Conservation (phyloP, 2,113 vertebrate genomes). For the Tetrao urogallus region DNA sequence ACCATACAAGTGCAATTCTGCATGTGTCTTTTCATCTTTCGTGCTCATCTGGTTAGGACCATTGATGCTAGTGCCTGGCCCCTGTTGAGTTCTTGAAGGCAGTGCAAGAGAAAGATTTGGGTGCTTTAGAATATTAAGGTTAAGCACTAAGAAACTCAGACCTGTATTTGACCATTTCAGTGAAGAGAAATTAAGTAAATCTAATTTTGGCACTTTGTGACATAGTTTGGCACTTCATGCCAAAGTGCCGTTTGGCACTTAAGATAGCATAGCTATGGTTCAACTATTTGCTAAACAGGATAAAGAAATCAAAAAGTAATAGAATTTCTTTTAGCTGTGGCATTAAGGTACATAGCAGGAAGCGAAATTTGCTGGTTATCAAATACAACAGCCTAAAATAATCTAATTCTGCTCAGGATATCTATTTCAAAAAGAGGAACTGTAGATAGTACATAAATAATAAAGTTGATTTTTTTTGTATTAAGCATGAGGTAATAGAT, state of each 20-base stretch:
- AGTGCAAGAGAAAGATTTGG: background rate
- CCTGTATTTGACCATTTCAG: background rate
- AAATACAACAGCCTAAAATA: background rate
- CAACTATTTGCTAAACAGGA: background rate
- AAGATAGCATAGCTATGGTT: background rate
- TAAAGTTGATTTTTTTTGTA: background rate
- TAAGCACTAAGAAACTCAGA: background rate
- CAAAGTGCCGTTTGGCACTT: background rate
- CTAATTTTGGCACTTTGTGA: background rate
- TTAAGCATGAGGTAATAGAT: background rate
- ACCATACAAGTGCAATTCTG: background rate
- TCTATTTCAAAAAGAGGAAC: background rate
- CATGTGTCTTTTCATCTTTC: background rate
- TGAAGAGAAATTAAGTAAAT: conserved; percentile 22
- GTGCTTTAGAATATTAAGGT: background rate
- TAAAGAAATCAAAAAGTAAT: background rate
- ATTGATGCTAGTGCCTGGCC: accelerated
- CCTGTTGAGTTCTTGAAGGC: background rate
- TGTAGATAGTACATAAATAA: background rate
- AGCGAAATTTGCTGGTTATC: background rate
- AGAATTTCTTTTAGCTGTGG: background rate
- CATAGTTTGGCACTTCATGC: background rate
- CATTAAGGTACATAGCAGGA: background rate
- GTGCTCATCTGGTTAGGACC: accelerated
- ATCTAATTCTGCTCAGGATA: background rate